Conservation (phyloP, 37 sponge, comb jelly and placozoan genomes). For the Dysidea cf. avara region DNA sequence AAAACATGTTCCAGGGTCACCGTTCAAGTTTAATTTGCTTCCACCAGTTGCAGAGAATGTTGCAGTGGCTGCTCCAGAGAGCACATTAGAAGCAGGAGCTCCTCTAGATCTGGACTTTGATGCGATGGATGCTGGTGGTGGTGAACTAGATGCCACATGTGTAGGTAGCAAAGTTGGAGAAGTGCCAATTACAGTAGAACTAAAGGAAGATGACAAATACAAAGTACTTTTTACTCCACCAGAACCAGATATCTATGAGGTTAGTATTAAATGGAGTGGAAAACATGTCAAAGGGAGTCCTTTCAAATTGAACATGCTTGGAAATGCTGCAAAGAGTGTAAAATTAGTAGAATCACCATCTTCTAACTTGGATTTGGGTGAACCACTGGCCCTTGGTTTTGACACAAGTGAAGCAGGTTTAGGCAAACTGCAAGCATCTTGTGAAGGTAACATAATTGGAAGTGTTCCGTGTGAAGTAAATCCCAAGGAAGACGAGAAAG, state of each 20-base stretch:
- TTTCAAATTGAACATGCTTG: slow-evolving; percentile 36
- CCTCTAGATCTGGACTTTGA: slow-evolving; percentile 37
- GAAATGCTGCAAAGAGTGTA: no score
- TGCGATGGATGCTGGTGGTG: slow-evolving; percentile 60
- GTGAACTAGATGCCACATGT: slow-evolving; percentile 30
- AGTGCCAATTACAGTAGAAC: slow-evolving; percentile 12
- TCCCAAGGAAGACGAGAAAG: background rate
- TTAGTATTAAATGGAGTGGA: slow-evolving; percentile 49
- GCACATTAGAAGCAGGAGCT: slow-evolving; percentile 3
- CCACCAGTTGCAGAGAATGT: slow-evolving; percentile 56
- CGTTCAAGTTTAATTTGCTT: slow-evolving; percentile 40
- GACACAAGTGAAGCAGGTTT: slow-evolving; percentile 44
- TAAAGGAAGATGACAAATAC: slow-evolving; percentile 35
- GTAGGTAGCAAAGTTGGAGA: slow-evolving; percentile 34
- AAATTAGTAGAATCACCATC: slow-evolving; percentile 3
- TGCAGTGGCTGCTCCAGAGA: slow-evolving; percentile 46
- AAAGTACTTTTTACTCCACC: slow-evolving; percentile 27
- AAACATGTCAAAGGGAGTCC: slow-evolving; percentile 52
- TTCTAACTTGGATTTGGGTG: slow-evolving; percentile 10
- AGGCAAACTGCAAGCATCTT: slow-evolving; percentile 42
- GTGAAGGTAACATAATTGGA: slow-evolving; percentile 33
- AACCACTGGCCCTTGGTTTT: slow-evolving; percentile 20
- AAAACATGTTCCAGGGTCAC: slow-evolving; percentile 45
- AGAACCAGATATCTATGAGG: slow-evolving; percentile 35
- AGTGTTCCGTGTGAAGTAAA: slow-evolving; percentile 30